Conservation (phyloP, 2,888 invertebrate species). For the Anagyrus pseudococci region DNA sequence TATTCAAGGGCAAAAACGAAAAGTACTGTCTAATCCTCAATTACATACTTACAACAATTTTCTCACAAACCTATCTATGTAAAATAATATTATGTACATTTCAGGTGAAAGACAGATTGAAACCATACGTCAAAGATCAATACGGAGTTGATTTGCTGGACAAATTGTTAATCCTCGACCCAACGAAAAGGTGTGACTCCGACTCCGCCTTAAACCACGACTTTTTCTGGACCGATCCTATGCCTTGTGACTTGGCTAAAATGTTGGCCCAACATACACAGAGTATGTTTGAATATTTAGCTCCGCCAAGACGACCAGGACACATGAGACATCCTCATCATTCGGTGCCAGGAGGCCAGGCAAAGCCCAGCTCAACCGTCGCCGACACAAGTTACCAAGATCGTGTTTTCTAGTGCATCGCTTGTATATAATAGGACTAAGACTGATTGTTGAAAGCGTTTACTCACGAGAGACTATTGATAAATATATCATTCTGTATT, state of each 20-base stretch:
- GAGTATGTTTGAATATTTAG: constrained; percentile 93
- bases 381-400: constrained; percentile 87
- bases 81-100: constrained; percentile 60
- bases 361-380: constrained; percentile 65
- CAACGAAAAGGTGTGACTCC: constrained; percentile 84
- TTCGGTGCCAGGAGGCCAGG: constrained; percentile 62
- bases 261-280: constrained; percentile 88
- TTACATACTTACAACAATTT: constrained; percentile 56
- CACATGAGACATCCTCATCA: constrained; percentile 77
- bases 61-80: background rate
- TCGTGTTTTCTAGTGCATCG: constrained; percentile 79
- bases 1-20: constrained; percentile 84
- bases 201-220: constrained; percentile 96
- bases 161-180: constrained; percentile 89
- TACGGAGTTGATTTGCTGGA: constrained; percentile 94
- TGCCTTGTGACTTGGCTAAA: constrained; percentile 87
- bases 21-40: constrained; percentile 70
- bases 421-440: no score
- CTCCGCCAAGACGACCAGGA: constrained; percentile 75
- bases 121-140: constrained; percentile 87
- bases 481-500: no score
- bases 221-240: constrained; percentile 98
- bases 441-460: no score
- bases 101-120: constrained; percentile 78
- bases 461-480: no score